Conservation (phyloP, 2,888 invertebrate genomes). For the Tetrapedia diversipes region DNA sequence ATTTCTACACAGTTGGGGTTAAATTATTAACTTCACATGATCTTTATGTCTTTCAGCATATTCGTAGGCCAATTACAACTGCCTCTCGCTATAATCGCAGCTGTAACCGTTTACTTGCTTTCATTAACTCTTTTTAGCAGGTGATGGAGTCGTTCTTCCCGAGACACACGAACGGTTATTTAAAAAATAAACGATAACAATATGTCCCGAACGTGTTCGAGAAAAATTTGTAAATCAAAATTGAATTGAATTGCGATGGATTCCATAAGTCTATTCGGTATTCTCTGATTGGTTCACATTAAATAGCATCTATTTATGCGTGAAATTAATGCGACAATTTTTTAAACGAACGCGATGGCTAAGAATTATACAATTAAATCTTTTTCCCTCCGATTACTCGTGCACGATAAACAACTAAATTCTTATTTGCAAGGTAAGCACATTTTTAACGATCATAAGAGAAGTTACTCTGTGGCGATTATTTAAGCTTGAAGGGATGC, state of each 20-base stretch:
- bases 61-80: constrained; percentile 35
- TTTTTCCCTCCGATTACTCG: not conserved
- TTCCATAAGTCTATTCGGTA: not conserved
- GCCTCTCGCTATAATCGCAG: constrained; percentile 45
- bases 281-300: not conserved
- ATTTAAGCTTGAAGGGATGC: not conserved
- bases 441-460: too few relatives aligned
- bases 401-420: not conserved
- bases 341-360: constrained; percentile 8
- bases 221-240: constrained; percentile 2
- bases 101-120: constrained; percentile 54
- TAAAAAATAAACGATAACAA: not conserved
- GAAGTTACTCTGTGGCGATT: too few relatives aligned
- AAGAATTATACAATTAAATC: constrained; percentile 1
- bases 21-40: constrained; percentile 28
- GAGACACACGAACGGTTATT: constrained; percentile 10
- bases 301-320: not conserved
- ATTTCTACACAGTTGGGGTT: constrained; percentile 4
- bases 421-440: constrained; percentile 35
- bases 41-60: constrained; percentile 62
- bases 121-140: constrained; percentile 66
- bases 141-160: constrained; percentile 64
- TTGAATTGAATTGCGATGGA: constrained; percentile 5
- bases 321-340: not conserved
- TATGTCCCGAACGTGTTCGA: not conserved